Conservation (phyloP, 1,140 invertebrate species). For the Drosophila novamexicana region DNA sequence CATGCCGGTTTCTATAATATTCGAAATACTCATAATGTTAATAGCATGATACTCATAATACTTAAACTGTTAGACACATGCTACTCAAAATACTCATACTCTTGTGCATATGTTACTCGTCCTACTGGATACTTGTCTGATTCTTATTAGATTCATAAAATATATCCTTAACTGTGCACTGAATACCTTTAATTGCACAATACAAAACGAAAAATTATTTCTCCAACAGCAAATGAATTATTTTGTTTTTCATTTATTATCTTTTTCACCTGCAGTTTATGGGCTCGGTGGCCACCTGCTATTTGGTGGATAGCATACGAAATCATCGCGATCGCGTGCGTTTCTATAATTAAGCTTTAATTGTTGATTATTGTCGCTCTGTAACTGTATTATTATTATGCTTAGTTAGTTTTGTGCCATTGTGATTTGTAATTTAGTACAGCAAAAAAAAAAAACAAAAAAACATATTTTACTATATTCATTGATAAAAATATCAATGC, state of each 20-base stretch:
- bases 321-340: slow-evolving; percentile 78
- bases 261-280: slow-evolving; percentile 57
- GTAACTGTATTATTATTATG: slow-evolving; percentile 43
- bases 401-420: slow-evolving; percentile 53
- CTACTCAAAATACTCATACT: no score
- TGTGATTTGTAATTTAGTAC: slow-evolving; percentile 66
- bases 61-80: no score
- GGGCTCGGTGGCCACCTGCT: slow-evolving; percentile 73
- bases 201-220: neutral
- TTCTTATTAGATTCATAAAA: no score
- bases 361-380: slow-evolving; percentile 28
- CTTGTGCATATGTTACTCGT: no score
- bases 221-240: neutral
- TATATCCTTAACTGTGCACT: neutral
- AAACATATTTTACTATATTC: slow-evolving; percentile 40
- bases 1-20: neutral
- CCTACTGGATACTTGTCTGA: no score
- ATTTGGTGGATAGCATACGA: slow-evolving; percentile 78
- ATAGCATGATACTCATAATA: neutral
- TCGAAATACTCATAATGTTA: neutral
- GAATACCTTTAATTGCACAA: neutral
- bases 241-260: slow-evolving; percentile 5
- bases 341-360: slow-evolving; percentile 58
- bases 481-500: slow-evolving; percentile 67
- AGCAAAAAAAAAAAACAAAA: slow-evolving; percentile 16